Evolutionary conservation across 1,140 invertebrate species (phyloP), one percentile per base, ranked within the genome.

Genomic region (Archivesica marissinica): DNA sequence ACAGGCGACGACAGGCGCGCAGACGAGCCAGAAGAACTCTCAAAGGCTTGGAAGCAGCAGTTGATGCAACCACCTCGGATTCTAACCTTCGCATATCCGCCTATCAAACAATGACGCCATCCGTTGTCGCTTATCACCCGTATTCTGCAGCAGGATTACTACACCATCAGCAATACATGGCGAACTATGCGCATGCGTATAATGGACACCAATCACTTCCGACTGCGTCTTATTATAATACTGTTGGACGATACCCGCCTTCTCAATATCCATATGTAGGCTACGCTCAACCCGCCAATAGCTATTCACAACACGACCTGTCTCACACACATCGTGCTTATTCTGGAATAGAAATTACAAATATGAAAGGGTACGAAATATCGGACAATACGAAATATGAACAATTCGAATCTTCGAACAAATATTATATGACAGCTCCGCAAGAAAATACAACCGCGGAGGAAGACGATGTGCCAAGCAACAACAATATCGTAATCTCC

Each of bases 1-100:
- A 99, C 93, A 95, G 98, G 52, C 95, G 98, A 44, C 96, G 98
- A 30, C 98, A 99, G 78, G 98, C 98, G 0, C 97, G 99, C 90
- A 94, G 98, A 6, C 86, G 91, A 11, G 91, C 91, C 2, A 86
- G 85, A 44, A 88, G 88, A 52, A 85, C 86, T 47, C 41, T 88
- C 47, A 87, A 80, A 50, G 86, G 72, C 11, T 38, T 87, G 6
- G 35, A 68, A 23, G 38, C 74, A 25, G 25, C 23, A 28, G 33
- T 38, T 15, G 23, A 35, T 7, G 35, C 35, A 3, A 50, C 30
- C 1, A 25, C 76, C 38, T 0, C 54, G 7, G 44, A 33, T 15
- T 61, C 56, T 30, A n/a, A 76, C 28, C 82, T 68, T 47, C n/a
- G 28, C 1, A 20, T 17, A 2, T 38, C 85, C 17, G 79, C 78